These are phyloP conservation scores for Gortyna flavago DNA, from an alignment of 2,888 invertebrate species.

Conservation along the genomic window DNA sequence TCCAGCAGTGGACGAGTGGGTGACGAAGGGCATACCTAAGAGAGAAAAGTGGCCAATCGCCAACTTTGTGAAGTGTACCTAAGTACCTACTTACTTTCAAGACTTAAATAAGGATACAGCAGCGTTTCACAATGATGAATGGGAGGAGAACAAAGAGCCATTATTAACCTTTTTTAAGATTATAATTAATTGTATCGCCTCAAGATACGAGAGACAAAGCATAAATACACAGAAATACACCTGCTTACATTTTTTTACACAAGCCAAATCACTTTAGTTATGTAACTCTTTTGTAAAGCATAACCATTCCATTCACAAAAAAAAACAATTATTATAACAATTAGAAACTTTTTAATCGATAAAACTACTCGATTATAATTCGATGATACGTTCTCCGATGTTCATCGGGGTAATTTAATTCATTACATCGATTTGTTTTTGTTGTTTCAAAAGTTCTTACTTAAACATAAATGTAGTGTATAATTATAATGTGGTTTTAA, in stretches of 20 bases:
- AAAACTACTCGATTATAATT: conserved; percentile 28
- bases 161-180: conserved; percentile 24
- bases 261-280: conserved; percentile 21
- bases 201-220: conserved; percentile 45
- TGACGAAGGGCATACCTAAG: background rate
- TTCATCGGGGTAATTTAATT: conserved; percentile 2
- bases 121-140: conserved; percentile 1
- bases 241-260: conserved; percentile 19
- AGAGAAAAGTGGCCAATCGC: background rate
- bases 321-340: conserved; percentile 45
- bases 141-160: background rate
- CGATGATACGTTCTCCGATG: conserved; percentile 14
- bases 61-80: background rate
- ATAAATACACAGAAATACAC: conserved; percentile 28
- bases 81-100: background rate
- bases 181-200: conserved; percentile 24
- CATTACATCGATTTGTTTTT: background rate
- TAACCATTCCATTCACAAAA: conserved; percentile 47
- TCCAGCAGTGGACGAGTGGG: background rate
- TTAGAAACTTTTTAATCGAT: conserved; percentile 57
- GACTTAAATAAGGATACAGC: background rate
- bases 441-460: background rate
- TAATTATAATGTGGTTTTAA: background rate
- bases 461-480: background rate
- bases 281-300: conserved; percentile 36